phyloP scores from a whole-genome alignment of 2,888 invertebrate species.

The Therioaphis trifolii region DNA sequence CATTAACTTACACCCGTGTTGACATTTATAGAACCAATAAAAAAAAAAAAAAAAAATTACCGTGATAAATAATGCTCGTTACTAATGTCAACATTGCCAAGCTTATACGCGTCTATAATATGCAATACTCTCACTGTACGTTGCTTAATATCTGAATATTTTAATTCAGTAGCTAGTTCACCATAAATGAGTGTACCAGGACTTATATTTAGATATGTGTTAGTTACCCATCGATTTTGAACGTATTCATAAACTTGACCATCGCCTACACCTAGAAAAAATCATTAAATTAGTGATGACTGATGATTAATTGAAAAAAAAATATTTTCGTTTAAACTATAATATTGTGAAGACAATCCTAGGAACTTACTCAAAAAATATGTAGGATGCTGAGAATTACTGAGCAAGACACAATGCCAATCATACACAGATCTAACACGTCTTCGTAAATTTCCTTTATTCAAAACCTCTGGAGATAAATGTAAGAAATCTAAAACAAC shows the following conservation, averaged over 20 bases:
- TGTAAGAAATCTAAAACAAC: slow-evolving; percentile 60
- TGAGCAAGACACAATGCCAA: slow-evolving; percentile 75
- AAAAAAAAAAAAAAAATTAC: slow-evolving; percentile 71
- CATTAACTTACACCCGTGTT: slow-evolving; percentile 62
- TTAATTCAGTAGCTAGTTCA: slow-evolving; percentile 78
- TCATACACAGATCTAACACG: slow-evolving; percentile 71
- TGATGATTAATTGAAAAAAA: no score
- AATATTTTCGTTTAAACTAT: neutral
- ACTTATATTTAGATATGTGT: slow-evolving; percentile 71
- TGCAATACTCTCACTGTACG: slow-evolving; percentile 76
- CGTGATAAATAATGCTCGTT: slow-evolving; percentile 74
- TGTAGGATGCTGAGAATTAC: slow-evolving; percentile 70
- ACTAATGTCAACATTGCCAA: slow-evolving; percentile 79
- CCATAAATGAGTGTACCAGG: slow-evolving; percentile 80
- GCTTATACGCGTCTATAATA: slow-evolving; percentile 80
- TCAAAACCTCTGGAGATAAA: slow-evolving; percentile 36
- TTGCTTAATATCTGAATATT: slow-evolving; percentile 74
- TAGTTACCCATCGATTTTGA: slow-evolving; percentile 71
- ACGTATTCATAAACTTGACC: slow-evolving; percentile 61
- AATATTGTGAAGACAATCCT: neutral
- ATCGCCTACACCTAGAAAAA: slow-evolving; percentile 68
- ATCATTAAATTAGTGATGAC: no score
- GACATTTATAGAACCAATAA: slow-evolving; percentile 33
- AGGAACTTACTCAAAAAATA: slow-evolving; percentile 74
- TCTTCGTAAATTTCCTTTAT: slow-evolving; percentile 65